These are phyloP conservation scores for Microplitis manilae DNA, from an alignment of 2,888 invertebrate genomes.

Conservation along the genomic window DNA sequence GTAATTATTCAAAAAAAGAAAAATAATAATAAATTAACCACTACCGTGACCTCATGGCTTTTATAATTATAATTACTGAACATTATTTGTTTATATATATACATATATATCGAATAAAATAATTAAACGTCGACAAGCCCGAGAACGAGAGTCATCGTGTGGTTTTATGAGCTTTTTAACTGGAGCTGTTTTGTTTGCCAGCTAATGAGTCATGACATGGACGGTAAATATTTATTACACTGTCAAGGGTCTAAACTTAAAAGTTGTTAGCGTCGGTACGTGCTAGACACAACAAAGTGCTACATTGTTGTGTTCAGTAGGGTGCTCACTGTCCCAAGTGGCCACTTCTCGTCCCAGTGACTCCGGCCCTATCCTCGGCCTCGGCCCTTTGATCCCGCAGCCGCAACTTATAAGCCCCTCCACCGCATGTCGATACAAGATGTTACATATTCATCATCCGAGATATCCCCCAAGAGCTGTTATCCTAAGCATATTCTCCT, in stretches of 20 bases:
- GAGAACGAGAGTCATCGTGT: not conserved
- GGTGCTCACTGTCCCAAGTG: constrained; percentile 23
- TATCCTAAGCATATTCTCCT: not conserved
- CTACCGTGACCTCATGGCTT: no score
- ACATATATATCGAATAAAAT: not conserved
- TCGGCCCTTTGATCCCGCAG: not conserved
- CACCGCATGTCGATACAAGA: constrained; percentile 3
- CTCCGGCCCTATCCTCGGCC: not conserved
- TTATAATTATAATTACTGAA: no score
- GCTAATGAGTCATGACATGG: constrained; percentile 17
- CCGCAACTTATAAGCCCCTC: not conserved
- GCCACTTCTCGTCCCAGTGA: not conserved
- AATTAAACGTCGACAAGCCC: not conserved
- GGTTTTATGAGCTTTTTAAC: not conserved
- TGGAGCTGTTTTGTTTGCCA: not conserved
- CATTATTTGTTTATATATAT: no score
- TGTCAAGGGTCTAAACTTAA: constrained; percentile 9
- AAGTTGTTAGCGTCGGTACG: constrained; percentile 23
- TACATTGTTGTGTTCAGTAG: constrained; percentile 19
- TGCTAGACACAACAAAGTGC: constrained; percentile 24
- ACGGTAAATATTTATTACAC: constrained; percentile 24
- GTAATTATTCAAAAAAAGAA: no score
- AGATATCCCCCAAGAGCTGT: not conserved
- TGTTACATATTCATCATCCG: constrained; percentile 8
- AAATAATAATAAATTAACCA: no score